Conservation (phyloP, 1,140 invertebrate species). For the silkworm (Bombyx mori) region DNA sequence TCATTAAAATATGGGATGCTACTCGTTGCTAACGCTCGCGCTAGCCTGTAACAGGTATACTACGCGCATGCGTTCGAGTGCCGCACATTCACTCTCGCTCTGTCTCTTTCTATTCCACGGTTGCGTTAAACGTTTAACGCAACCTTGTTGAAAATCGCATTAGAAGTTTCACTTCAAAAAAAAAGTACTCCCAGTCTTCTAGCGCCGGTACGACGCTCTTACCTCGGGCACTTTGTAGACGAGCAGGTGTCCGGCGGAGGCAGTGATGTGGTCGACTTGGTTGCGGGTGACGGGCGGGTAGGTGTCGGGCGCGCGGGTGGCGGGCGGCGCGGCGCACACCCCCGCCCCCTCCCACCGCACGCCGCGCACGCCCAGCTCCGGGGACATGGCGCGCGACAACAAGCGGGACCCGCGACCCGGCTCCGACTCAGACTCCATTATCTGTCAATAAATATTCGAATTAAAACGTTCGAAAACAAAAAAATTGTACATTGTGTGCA, state of each 20-base stretch:
- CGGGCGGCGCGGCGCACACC: conserved; percentile 73
- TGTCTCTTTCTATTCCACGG: no score
- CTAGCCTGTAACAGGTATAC: no score
- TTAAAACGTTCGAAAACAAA: no score
- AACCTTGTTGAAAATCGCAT: no score
- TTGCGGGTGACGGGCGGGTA: conserved; percentile 83
- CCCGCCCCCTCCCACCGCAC: conserved; percentile 76
- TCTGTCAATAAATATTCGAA: conserved; percentile 41
- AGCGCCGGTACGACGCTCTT: conserved; percentile 22
- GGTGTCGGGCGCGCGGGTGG: conserved; percentile 74
- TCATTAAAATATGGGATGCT: no score
- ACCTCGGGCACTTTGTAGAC: conserved; percentile 85
- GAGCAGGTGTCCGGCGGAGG: conserved; percentile 83
- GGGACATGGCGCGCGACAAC: conserved; percentile 73
- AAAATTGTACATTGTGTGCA: no score
- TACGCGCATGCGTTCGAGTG: no score
- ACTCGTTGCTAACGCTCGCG: no score
- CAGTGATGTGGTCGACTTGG: conserved; percentile 87
- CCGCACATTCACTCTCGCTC: no score
- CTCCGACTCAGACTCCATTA: conserved; percentile 64
- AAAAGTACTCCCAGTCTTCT: no score
- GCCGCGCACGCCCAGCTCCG: conserved; percentile 75
- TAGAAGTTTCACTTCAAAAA: no score
- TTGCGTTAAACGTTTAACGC: no score
- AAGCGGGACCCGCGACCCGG: conserved; percentile 71